Evolutionary conservation across 2,888 invertebrate species (phyloP).

Genomic region (Psylliodes chrysocephalus): DNA sequence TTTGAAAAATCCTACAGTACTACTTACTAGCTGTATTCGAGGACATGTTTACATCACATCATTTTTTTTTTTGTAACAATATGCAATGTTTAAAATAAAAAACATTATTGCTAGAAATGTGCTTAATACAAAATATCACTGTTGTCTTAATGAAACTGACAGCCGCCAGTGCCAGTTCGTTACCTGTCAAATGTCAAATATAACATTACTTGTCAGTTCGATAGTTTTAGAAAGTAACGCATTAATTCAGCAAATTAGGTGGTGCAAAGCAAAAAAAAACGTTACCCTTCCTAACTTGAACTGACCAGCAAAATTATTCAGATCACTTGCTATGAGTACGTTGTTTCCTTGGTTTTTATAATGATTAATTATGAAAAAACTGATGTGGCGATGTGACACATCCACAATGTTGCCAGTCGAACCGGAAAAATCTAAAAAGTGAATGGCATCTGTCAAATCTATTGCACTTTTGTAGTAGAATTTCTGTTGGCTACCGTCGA

Average conservation of each 20-base stretch:
- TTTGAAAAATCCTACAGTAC: neutral
- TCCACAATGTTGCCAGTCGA: neutral
- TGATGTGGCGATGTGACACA: constrained; percentile 5
- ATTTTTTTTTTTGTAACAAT: constrained; percentile 1
- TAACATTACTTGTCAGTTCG: neutral
- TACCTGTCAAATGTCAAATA: no score
- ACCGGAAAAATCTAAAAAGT: neutral
- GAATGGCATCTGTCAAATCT: constrained; percentile 29
- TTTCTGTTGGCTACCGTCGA: constrained; percentile 45
- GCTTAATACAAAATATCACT: neutral
- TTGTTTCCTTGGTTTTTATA: neutral
- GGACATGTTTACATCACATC: constrained; percentile 13
- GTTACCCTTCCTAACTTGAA: no score
- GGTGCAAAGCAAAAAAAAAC: no score
- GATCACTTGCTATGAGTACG: neutral
- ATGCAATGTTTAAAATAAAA: neutral
- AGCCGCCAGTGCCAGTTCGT: neutral
- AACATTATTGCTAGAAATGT: neutral
- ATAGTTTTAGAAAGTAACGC: no score
- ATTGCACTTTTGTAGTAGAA: constrained; percentile 54
- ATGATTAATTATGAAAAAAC: no score
- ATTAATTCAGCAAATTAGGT: no score
- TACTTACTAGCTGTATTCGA: constrained; percentile 16
- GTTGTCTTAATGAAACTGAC: neutral
- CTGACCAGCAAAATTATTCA: no score